A percentile compares a stretch with the other conserved stretches of the same genome.
phyloP scores from a whole-genome alignment of 2,113 vertebrate species.

The Anser brachyrhynchus region DNA sequence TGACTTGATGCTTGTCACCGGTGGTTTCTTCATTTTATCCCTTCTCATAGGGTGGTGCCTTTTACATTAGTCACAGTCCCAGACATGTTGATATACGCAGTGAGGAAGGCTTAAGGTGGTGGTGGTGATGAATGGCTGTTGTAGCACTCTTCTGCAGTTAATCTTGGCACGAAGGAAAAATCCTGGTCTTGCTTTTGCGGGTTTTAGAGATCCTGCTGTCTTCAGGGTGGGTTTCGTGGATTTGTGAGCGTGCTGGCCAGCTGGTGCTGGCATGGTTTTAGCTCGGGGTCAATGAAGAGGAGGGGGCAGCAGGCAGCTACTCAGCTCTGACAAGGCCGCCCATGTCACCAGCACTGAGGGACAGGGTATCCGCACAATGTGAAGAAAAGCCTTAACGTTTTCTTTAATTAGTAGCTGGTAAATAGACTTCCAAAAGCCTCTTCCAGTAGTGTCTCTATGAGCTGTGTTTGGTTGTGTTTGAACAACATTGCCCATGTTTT shows the following conservation, averaged over 20 bases:
- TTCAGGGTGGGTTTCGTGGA: background rate
- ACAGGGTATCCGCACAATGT: background rate
- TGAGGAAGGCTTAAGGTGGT: constrained; percentile 13
- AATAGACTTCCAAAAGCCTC: background rate
- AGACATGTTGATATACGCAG: background rate
- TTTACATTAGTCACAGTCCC: constrained; percentile 27
- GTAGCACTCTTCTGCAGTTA: constrained; percentile 23
- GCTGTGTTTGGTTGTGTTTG: background rate
- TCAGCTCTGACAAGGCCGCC: constrained; percentile 18
- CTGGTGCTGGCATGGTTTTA: background rate
- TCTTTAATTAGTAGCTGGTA: constrained; percentile 30
- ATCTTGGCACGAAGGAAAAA: constrained; percentile 13
- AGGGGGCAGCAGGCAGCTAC: constrained; percentile 13
- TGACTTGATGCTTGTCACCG: background rate
- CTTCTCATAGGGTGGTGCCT: constrained; percentile 22
- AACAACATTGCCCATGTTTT: accelerated
- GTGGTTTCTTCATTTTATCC: background rate
- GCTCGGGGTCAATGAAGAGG: background rate
- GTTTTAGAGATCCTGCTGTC: constrained; percentile 3
- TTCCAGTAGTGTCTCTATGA: background rate
- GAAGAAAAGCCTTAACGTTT: background rate
- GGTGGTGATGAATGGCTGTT: constrained; percentile 27
- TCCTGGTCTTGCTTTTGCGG: background rate
- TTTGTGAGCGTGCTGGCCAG: background rate
- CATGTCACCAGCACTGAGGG: background rate